Percentiles rank a stretch among this genome's conserved stretches.
Conservation (phyloP, 2,113 vertebrate genomes). For the Nematolebias whitei region DNA sequence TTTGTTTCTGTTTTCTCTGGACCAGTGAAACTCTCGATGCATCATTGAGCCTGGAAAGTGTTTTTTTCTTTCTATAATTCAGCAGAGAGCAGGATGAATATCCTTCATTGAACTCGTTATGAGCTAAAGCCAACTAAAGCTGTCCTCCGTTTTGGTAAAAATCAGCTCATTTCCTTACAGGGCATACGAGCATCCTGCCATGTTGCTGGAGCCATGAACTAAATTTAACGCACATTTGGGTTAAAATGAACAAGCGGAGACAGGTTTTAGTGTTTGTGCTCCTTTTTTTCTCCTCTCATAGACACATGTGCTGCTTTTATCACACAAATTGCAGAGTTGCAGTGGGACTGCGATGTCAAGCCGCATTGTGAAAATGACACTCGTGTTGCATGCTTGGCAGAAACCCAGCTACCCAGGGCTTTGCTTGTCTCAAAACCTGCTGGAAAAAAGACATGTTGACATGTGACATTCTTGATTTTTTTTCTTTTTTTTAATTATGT, state of each 20-base stretch:
- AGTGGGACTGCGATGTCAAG: slow-evolving; percentile 63
- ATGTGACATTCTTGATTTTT: slow-evolving; percentile 39
- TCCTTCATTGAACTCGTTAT: slow-evolving; percentile 22
- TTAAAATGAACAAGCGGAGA: slow-evolving; percentile 43
- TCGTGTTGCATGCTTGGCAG: slow-evolving; percentile 60
- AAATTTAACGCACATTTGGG: slow-evolving; percentile 63
- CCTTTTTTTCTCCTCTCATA: slow-evolving; percentile 43
- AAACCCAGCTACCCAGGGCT: slow-evolving; percentile 52
- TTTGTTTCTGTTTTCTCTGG: slow-evolving; percentile 5
- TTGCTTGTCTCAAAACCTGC: slow-evolving; percentile 48
- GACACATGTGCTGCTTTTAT: slow-evolving; percentile 49
- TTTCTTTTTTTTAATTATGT: slow-evolving; percentile 8
- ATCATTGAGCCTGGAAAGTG: slow-evolving; percentile 13
- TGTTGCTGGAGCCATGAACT: slow-evolving; percentile 49
- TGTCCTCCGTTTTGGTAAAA: slow-evolving; percentile 28
- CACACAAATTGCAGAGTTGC: slow-evolving; percentile 69
- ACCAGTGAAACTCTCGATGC: slow-evolving; percentile 1
- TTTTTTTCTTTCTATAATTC: slow-evolving; percentile 37
- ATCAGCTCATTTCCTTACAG: slow-evolving; percentile 28
- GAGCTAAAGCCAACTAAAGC: slow-evolving; percentile 16
- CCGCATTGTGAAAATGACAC: slow-evolving; percentile 58
- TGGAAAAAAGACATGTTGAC: slow-evolving; percentile 51
- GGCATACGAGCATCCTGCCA: slow-evolving; percentile 35
- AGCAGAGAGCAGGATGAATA: slow-evolving; percentile 24
- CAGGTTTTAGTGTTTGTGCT: slow-evolving; percentile 36